These are phyloP conservation scores for Oryzias woworae DNA, from an alignment of 2,113 vertebrate species.

Conservation along the genomic window DNA sequence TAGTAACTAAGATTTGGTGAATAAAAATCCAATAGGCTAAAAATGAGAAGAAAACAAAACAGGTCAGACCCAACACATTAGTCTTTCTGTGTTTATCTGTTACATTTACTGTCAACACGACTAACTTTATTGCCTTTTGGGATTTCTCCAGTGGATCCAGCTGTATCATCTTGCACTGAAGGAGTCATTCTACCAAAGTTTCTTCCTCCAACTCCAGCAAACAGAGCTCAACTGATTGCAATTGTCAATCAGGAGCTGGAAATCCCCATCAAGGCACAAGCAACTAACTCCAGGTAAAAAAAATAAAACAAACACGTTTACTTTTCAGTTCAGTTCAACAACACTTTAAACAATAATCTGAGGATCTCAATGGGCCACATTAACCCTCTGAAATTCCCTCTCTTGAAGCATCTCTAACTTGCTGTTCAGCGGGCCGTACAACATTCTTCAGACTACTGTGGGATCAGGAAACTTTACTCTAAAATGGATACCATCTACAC, in stretches of 20 bases:
- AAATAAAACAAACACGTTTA: no score
- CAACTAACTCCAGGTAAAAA: background rate
- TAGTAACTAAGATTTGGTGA: no score
- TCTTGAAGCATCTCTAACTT: slow-evolving; percentile 28
- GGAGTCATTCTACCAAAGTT: slow-evolving; percentile 45
- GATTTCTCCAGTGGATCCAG: slow-evolving; percentile 37
- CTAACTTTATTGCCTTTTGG: background rate
- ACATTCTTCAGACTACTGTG: rapidly evolving
- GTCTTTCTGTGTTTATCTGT: no score
- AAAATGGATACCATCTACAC: slow-evolving; percentile 29
- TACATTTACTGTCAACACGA: background rate
- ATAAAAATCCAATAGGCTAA: no score
- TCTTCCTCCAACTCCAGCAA: slow-evolving; percentile 38
- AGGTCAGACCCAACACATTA: no score
- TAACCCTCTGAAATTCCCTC: background rate
- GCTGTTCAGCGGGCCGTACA: slow-evolving; percentile 14
- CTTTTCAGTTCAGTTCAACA: no score
- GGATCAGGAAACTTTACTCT: slow-evolving; percentile 6
- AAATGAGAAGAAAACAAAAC: no score
- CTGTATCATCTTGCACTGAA: slow-evolving; percentile 25
- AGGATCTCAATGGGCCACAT: background rate
- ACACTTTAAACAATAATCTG: background rate
- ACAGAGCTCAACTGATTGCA: slow-evolving; percentile 11
- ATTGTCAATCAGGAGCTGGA: slow-evolving; percentile 4
- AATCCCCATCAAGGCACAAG: slow-evolving; percentile 20